Percentiles rank a stretch among this genome's conserved stretches.
Conservation (phyloP, 1,140 invertebrate genomes). For the Drosophila sturtevanti region DNA sequence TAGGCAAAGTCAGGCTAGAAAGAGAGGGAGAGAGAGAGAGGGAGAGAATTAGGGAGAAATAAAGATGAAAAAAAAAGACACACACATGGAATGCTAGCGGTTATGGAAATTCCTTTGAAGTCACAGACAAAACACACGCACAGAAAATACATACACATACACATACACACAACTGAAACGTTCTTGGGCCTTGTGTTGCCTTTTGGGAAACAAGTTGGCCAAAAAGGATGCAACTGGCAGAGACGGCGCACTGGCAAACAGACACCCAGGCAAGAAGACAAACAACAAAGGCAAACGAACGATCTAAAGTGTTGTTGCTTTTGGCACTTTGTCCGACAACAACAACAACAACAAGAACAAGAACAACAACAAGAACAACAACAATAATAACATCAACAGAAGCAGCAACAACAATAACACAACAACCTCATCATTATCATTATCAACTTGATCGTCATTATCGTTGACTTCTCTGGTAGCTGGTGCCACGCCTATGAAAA, state of each 20-base stretch:
- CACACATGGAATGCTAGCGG: conserved; percentile 72
- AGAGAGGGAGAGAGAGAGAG: not conserved
- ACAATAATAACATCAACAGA: conserved; percentile 13
- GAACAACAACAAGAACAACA: conserved; percentile 1
- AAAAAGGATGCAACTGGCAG: conserved; percentile 29
- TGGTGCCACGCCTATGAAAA: conserved; percentile 24
- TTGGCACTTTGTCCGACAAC: conserved; percentile 52
- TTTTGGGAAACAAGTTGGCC: conserved; percentile 50
- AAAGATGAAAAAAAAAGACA: conserved; percentile 25
- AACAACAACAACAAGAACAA: conserved; percentile 4
- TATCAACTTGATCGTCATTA: conserved; percentile 17
- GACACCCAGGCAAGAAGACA: conserved; percentile 39
- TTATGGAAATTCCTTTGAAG: conserved; percentile 80
- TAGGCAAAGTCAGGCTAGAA: conserved; percentile 44
- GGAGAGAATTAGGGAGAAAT: not conserved
- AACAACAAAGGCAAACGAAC: conserved; percentile 31
- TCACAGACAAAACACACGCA: conserved; percentile 27
- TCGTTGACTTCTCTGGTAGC: conserved; percentile 9
- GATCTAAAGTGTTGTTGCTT: conserved; percentile 51
- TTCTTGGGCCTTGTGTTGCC: conserved; percentile 29
- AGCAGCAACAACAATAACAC: conserved; percentile 40
- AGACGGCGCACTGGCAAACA: not conserved
- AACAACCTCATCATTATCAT: conserved; percentile 58
- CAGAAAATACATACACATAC: conserved; percentile 1
- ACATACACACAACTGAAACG: conserved; percentile 27